Conservation (phyloP, 2,797 vertebrate species). For the Hipposideros larvatus region DNA sequence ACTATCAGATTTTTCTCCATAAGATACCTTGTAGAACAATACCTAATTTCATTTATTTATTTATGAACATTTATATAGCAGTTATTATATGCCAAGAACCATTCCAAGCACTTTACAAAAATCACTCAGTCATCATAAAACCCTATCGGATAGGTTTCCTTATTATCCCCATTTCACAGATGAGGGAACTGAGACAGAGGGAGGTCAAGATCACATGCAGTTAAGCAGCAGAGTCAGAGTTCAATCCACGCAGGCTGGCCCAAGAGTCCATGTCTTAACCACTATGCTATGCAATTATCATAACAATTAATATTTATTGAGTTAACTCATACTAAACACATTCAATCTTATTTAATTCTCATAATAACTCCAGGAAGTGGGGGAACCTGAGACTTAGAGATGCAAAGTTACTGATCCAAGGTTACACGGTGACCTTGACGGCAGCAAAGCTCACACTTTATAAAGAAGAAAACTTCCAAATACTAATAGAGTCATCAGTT, state of each 20-base stretch:
- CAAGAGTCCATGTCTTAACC: neutral
- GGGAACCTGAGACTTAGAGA: neutral
- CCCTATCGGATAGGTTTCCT: neutral
- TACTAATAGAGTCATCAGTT: neutral
- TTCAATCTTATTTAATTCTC: neutral
- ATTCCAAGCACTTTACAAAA: constrained; percentile 5
- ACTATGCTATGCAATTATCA: neutral
- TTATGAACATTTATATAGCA: neutral
- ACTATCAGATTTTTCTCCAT: neutral
- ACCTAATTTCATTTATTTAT: neutral
- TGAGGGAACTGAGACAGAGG: neutral
- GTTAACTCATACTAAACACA: neutral
- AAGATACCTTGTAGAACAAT: neutral
- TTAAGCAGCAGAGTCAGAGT: neutral
- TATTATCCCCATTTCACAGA: neutral
- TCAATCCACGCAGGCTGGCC: neutral
- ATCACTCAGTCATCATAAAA: neutral
- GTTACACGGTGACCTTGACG: neutral
- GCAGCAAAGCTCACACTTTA: neutral
- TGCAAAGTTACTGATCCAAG: neutral
- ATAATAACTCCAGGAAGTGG: neutral
- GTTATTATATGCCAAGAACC: neutral
- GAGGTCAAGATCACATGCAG: neutral
- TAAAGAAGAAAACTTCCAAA: neutral
- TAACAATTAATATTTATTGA: neutral